Conservation (phyloP, 2,797 vertebrate genomes). For the Tarsius wallacei region DNA sequence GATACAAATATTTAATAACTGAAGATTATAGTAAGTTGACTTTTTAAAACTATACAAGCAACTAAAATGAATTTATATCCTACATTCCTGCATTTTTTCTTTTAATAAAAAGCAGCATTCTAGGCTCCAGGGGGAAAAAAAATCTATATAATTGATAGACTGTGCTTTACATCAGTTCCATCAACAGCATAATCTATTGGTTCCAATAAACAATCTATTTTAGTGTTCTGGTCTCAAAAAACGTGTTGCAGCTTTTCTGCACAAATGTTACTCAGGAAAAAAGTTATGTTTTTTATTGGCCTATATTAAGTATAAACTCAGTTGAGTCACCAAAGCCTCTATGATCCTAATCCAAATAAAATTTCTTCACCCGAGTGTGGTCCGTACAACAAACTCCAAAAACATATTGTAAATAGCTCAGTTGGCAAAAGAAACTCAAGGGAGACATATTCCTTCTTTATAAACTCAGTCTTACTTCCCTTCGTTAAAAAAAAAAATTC, state of each 20-base stretch:
- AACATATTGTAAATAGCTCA: constrained; percentile 81
- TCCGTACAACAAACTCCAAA: constrained; percentile 80
- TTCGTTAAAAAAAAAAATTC: neutral
- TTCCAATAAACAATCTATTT: constrained; percentile 73
- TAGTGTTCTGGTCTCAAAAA: constrained; percentile 71
- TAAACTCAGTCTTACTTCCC: constrained; percentile 74
- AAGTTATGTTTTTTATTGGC: constrained; percentile 78
- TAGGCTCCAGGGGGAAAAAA: neutral
- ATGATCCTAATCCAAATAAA: constrained; percentile 84
- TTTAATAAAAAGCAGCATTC: constrained; percentile 44
- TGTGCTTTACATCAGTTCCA: constrained; percentile 10
- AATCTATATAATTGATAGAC: neutral
- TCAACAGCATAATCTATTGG: constrained; percentile 62
- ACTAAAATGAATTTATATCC: constrained; percentile 22
- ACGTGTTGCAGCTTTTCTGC: constrained; percentile 70
- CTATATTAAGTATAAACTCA: constrained; percentile 79
- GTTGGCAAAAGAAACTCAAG: constrained; percentile 72
- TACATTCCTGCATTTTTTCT: neutral
- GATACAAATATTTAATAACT: neutral
- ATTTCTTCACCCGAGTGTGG: constrained; percentile 80
- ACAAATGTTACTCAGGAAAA: constrained; percentile 80
- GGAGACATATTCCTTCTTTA: constrained; percentile 73
- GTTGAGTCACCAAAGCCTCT: constrained; percentile 77
- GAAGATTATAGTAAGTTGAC: neutral
- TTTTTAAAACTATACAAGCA: constrained; percentile 46